Percentiles rank a stretch among this genome's conserved stretches.
These are phyloP conservation scores for Nesidiocoris tenuis DNA, from an alignment of 2,888 invertebrate species.

Conservation along the genomic window DNA sequence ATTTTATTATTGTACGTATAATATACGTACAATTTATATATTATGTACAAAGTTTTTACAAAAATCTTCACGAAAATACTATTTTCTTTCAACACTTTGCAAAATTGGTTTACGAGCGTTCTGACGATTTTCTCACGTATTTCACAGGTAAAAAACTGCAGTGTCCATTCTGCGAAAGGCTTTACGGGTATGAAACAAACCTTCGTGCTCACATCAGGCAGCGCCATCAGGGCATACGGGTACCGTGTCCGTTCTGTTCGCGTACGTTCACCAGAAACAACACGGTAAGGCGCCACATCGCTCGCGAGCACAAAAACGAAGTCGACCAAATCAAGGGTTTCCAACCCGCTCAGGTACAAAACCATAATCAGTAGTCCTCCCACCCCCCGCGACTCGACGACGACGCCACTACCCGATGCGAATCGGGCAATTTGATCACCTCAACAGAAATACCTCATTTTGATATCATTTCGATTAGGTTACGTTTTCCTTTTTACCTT, in stretches of 20 bases:
- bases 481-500: constrained; percentile 43
- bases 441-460: constrained; percentile 50
- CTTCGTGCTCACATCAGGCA: constrained; percentile 87
- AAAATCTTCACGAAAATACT: too few relatives aligned
- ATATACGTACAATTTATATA: too few relatives aligned
- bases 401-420: constrained; percentile 2
- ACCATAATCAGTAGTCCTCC: constrained; percentile 63
- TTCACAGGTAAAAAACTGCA: constrained; percentile 82
- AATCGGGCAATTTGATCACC: constrained; percentile 42
- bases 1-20: too few relatives aligned
- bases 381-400: constrained; percentile 32
- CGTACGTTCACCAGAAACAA: constrained; percentile 90
- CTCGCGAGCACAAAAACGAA: constrained; percentile 81
- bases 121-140: too few relatives aligned
- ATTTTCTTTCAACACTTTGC: too few relatives aligned
- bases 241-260: constrained; percentile 86
- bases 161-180: constrained; percentile 87
- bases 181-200: constrained; percentile 91
- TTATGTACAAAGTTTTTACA: too few relatives aligned
- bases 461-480: constrained; percentile 46
- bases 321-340: constrained; percentile 64
- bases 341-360: constrained; percentile 60
- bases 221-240: constrained; percentile 87
- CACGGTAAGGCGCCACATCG: constrained; percentile 86
- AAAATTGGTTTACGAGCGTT: too few relatives aligned